These are phyloP conservation scores for Drosophila paracracens DNA, from an alignment of 2,888 invertebrate genomes.

Conservation along the genomic window DNA sequence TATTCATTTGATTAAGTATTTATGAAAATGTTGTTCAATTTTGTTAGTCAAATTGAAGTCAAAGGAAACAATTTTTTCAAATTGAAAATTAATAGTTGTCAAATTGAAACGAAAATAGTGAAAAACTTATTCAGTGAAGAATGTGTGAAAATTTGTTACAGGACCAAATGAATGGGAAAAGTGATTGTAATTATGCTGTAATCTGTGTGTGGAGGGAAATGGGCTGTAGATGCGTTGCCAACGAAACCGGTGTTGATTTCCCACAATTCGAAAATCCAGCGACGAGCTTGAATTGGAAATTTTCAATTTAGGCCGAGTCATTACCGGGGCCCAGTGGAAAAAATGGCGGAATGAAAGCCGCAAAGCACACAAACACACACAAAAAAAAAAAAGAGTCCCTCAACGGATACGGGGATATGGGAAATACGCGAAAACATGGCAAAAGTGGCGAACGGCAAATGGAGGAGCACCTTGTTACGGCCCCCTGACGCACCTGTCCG, in stretches of 20 bases:
- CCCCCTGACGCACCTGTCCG: slow-evolving; percentile 62
- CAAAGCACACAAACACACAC: background rate
- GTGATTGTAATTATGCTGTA: background rate
- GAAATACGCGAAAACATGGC: background rate
- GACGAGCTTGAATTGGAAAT: background rate
- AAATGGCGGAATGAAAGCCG: background rate
- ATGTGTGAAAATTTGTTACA: background rate
- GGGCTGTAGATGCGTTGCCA: background rate
- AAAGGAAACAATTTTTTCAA: background rate
- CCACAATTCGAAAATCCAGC: slow-evolving; percentile 8
- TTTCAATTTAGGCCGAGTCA: slow-evolving; percentile 6
- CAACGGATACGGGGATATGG: background rate
- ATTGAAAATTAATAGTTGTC: background rate
- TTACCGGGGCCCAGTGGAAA: slow-evolving; percentile 4
- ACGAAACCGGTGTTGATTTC: background rate
- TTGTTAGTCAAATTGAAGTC: background rate
- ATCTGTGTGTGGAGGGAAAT: background rate
- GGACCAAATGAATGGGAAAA: background rate
- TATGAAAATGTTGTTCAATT: background rate
- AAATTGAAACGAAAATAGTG: background rate
- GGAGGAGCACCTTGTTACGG: background rate
- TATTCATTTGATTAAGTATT: too few species aligned
- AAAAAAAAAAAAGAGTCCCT: background rate
- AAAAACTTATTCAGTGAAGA: background rate
- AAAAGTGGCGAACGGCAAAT: slow-evolving; percentile 17